Evolutionary conservation across 2,888 invertebrate genomes (phyloP), one percentile per base, ranked within the genome.

Genomic region (Dilophus febrilis): DNA sequence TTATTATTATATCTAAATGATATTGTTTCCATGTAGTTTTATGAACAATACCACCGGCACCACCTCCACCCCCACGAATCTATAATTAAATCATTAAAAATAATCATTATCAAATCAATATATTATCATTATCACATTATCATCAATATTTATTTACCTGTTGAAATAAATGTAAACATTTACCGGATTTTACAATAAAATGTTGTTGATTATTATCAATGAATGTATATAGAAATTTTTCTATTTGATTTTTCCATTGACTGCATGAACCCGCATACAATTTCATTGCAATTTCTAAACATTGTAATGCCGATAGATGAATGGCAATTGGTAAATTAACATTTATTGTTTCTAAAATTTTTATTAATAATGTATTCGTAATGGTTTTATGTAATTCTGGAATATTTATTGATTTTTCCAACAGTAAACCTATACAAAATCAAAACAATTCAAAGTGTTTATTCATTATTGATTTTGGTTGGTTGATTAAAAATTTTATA

Each of bases 141-240:
- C n/a, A n/a, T n/a, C n/a, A n/a, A n/a, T n/a, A n/a, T 6, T 6
- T 22, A 36, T 17, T 35, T 42, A 52, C 51, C 44, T 55, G 56
- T 41, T 56, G 57, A n/a, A 58, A 37, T 17, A 57, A 48, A 41
- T 55, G 57, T 12, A 53, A 46, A 36, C 57, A 58, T 44, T 53
- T 55, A 4, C 51, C 56, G n/a, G 50, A 50, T 40, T 42, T 44
- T 1, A 42, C 8, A 5, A 52, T 50, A 1, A 51, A 27, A 22
- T 42, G 37, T 6, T 46, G 43, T 31, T 55, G 49, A 2, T 41
- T 33, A 10, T 41, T 43, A 40, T 57, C 55, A 17, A 53, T 40
- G 36, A 53, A 54, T 29, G 43, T 48, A 2, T 44, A 28, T 6
- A 56, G 34, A 40, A 52, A 56, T 29, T 50, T 50, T 30, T 57